Conservation (phyloP, 64 coral and sea anemone species). For the Stichodactyla helianthus region DNA sequence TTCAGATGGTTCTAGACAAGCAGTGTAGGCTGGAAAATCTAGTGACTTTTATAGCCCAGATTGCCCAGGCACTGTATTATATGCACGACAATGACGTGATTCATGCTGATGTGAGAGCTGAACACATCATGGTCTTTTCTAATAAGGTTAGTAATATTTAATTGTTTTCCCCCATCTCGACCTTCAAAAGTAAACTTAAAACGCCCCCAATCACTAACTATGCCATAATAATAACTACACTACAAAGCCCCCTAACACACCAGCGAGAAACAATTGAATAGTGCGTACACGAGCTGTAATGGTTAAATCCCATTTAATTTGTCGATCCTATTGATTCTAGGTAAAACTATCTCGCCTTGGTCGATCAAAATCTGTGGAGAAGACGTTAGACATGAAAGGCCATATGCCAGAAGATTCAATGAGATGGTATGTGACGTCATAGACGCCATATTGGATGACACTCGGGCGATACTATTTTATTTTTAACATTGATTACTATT, state of each 20-base stretch:
- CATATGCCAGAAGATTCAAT: slow-evolving; percentile 37
- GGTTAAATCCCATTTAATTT: neutral
- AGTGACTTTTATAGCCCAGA: neutral
- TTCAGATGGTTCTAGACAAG: neutral
- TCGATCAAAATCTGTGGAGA: slow-evolving; percentile 16
- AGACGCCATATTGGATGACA: neutral
- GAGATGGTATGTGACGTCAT: slow-evolving; percentile 31
- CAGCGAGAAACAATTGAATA: no score
- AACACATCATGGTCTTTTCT: neutral
- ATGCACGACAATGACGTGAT: slow-evolving; percentile 1
- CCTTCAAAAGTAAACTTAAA: neutral
- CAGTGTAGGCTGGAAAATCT: neutral
- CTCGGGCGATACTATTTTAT: neutral
- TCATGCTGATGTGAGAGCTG: neutral
- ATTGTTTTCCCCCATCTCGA: neutral
- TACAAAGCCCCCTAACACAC: no score
- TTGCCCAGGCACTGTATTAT: neutral
- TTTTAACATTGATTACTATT: neutral
- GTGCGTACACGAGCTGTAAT: no score
- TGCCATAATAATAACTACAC: no score
- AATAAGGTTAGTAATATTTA: neutral
- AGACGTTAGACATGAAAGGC: slow-evolving; percentile 21
- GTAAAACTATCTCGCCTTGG: neutral
- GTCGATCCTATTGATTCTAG: neutral
- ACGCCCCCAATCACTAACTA: no score